A percentile compares a stretch with the other conserved stretches of the same genome.
Conservation (phyloP, 2,113 vertebrate species). For the Accipiter virgatus region DNA sequence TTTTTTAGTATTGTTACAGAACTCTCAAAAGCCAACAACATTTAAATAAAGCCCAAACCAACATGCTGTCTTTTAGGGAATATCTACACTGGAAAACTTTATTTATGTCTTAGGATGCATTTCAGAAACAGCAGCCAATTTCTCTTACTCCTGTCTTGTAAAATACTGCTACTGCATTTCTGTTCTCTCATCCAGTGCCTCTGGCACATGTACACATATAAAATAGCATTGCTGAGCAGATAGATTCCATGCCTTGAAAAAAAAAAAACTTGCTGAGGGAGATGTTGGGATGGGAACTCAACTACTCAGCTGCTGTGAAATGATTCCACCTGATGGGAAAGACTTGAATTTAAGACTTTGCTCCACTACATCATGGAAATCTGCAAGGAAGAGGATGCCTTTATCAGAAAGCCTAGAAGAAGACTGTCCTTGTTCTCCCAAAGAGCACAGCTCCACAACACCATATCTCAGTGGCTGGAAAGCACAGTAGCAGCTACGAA, state of each 20-base stretch:
- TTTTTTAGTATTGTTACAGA: not conserved
- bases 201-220: not conserved
- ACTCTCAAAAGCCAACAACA: not conserved
- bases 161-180: not conserved
- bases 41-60: not conserved
- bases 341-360: not conserved
- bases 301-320: not conserved
- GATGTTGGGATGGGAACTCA: not conserved
- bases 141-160: not conserved
- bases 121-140: conserved; percentile 5
- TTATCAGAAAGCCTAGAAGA: not conserved
- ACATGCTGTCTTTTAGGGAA: not conserved
- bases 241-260: not conserved
- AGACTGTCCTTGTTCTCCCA: not conserved
- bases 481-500: not conserved
- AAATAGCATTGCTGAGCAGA: not conserved
- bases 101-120: not conserved
- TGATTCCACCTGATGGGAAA: not conserved
- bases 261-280: not conserved
- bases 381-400: not conserved
- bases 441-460: not conserved
- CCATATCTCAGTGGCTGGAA: not conserved
- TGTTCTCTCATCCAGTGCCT: not conserved
- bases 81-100: not conserved
- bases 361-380: not conserved